Evolutionary conservation across 2,113 vertebrate genomes (phyloP).

Genomic region (Notothenia rossii): DNA sequence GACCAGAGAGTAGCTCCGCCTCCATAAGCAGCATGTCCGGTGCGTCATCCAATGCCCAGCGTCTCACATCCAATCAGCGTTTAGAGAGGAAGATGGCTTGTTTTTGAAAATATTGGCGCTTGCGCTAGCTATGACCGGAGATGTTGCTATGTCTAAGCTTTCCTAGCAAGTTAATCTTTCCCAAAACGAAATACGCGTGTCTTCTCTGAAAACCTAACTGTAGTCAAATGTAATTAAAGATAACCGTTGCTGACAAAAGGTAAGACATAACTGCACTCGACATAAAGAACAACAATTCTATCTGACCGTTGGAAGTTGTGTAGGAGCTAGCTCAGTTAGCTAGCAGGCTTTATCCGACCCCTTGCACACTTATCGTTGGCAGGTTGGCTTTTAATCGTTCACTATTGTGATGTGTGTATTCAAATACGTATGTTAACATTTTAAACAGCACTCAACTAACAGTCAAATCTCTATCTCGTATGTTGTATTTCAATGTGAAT

Average conservation of each 20-base stretch:
- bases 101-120: constrained; percentile 85
- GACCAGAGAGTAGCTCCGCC: constrained; percentile 37
- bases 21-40: not conserved
- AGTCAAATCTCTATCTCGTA: not conserved
- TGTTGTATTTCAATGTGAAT: not conserved
- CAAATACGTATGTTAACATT: not conserved
- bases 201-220: not conserved
- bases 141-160: not conserved
- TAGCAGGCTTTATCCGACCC: constrained; percentile 20
- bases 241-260: constrained; percentile 29
- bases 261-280: constrained; percentile 32
- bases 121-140: not conserved
- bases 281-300: not conserved
- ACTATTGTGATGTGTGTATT: not conserved
- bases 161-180: not conserved
- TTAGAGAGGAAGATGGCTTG: constrained; percentile 56
- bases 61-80: constrained; percentile 68
- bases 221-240: not conserved
- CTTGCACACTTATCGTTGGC: not conserved
- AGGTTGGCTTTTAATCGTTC: not conserved
- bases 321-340: constrained; percentile 7
- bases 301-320: constrained; percentile 6
- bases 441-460: not conserved
- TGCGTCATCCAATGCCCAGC: constrained; percentile 52
- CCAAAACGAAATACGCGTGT: not conserved